Conservation (phyloP, 1,140 invertebrate genomes). For the Dreissena polymorpha region DNA sequence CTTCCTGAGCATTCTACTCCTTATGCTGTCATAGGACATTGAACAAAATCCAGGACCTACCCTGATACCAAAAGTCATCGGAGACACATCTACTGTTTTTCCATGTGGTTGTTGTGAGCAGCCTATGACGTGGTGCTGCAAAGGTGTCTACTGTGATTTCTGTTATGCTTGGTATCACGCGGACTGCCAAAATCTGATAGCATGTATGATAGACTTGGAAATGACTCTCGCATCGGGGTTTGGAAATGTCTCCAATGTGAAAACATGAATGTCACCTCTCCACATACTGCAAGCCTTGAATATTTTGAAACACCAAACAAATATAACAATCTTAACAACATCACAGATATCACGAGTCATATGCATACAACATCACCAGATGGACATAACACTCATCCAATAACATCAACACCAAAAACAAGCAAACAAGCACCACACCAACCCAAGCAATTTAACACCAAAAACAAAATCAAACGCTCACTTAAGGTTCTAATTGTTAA, state of each 20-base stretch:
- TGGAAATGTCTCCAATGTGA: slow-evolving; percentile 20
- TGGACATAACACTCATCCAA: too few relatives aligned
- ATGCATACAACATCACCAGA: not conserved
- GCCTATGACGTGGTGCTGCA: too few relatives aligned
- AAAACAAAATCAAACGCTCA: slow-evolving; percentile 36
- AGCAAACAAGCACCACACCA: not conserved
- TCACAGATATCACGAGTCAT: not conserved
- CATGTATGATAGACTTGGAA: too few relatives aligned
- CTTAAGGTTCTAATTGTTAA: slow-evolving; percentile 23
- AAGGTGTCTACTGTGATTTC: too few relatives aligned
- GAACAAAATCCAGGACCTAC: too few relatives aligned
- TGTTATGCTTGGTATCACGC: too few relatives aligned
- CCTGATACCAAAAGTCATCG: too few relatives aligned
- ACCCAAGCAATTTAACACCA: not conserved
- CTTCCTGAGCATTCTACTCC: too few relatives aligned
- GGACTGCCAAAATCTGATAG: too few relatives aligned
- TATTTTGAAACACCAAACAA: slow-evolving; percentile 21
- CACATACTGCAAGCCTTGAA: not conserved
- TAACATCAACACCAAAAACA: not conserved
- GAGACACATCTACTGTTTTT: too few relatives aligned
- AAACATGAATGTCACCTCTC: slow-evolving; percentile 10
- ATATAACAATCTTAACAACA: not conserved
- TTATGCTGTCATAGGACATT: too few relatives aligned
- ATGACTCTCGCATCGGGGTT: not conserved
- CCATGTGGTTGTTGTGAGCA: too few relatives aligned